Evolutionary conservation across 2,888 invertebrate genomes (phyloP).

Genomic region (Cheilosia urbana): DNA sequence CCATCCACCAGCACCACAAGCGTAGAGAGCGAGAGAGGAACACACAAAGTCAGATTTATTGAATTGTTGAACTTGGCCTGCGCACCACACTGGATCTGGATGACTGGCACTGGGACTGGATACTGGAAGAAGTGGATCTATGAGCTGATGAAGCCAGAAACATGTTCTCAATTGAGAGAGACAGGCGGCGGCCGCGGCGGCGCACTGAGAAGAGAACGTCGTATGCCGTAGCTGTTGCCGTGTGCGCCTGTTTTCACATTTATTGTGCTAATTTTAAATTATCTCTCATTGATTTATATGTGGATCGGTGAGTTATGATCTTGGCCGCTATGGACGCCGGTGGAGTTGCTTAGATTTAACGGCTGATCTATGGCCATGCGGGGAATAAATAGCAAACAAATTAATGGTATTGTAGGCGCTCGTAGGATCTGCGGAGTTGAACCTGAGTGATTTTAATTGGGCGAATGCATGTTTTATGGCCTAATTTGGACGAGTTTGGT

Average conservation of each 20-base stretch:
- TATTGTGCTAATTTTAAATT: constrained; percentile 75
- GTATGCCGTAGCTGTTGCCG: constrained; percentile 26
- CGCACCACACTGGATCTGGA: constrained; percentile 10
- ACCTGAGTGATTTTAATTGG: constrained; percentile 45
- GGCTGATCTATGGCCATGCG: constrained; percentile 36
- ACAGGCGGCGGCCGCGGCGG: constrained; percentile 19
- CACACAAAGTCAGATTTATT: constrained; percentile 71
- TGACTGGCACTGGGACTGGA: no score
- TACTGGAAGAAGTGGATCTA: constrained; percentile 62
- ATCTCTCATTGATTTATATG: constrained; percentile 74
- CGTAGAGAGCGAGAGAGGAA: constrained; percentile 27
- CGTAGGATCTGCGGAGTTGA: constrained; percentile 5
- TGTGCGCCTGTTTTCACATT: constrained; percentile 68
- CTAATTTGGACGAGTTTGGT: no score
- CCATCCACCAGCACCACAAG: no score
- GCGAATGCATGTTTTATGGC: background rate
- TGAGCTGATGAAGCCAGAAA: constrained; percentile 70
- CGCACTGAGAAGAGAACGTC: constrained; percentile 13
- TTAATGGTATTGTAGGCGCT: constrained; percentile 50
- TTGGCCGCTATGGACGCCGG: constrained; percentile 39
- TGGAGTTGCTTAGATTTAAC: constrained; percentile 49
- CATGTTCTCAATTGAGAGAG: constrained; percentile 54
- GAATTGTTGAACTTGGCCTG: constrained; percentile 75
- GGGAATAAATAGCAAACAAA: constrained; percentile 60
- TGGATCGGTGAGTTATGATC: constrained; percentile 73